phyloP scores from a whole-genome alignment of 2,888 invertebrate genomes.

The Harpagoxenus sublaevis region DNA sequence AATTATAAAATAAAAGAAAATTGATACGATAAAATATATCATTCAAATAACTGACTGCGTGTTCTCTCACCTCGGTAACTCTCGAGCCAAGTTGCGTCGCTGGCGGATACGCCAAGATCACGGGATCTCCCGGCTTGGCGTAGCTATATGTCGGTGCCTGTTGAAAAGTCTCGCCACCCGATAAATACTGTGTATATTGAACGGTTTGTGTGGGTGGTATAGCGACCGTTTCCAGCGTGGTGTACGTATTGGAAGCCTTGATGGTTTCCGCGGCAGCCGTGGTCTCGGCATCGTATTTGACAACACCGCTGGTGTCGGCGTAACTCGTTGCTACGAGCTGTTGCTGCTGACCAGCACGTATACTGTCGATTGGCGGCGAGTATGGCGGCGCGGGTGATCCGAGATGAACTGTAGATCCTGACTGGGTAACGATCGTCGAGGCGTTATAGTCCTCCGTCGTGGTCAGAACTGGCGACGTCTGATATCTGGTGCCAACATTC shows the following conservation, averaged over 20 bases:
- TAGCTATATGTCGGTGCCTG: conserved; percentile 80
- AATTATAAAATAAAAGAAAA: not conserved
- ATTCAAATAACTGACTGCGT: not conserved
- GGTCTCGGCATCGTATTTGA: conserved; percentile 84
- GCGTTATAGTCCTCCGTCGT: conserved; percentile 80
- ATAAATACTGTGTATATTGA: conserved; percentile 83
- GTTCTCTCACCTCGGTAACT: conserved; percentile 77
- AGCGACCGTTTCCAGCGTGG: conserved; percentile 90
- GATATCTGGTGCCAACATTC: conserved; percentile 48
- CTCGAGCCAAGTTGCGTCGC: conserved; percentile 77
- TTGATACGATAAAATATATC: not conserved
- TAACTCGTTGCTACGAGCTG: conserved; percentile 74
- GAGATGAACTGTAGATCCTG: conserved; percentile 85
- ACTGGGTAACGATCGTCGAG: conserved; percentile 83
- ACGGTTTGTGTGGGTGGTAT: conserved; percentile 86
- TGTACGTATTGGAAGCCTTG: conserved; percentile 87
- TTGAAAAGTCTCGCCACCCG: conserved; percentile 79
- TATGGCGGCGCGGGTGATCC: conserved; percentile 86
- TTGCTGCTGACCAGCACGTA: conserved; percentile 82
- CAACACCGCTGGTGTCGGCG: conserved; percentile 53
- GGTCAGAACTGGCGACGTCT: conserved; percentile 66
- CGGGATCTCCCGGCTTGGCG: conserved; percentile 80
- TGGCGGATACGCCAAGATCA: conserved; percentile 79
- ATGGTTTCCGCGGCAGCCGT: conserved; percentile 81
- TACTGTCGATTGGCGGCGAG: conserved; percentile 84